Percentiles rank a stretch among this genome's conserved stretches.
phyloP scores from a whole-genome alignment of 1,140 invertebrate species.

The Atta colombica region DNA sequence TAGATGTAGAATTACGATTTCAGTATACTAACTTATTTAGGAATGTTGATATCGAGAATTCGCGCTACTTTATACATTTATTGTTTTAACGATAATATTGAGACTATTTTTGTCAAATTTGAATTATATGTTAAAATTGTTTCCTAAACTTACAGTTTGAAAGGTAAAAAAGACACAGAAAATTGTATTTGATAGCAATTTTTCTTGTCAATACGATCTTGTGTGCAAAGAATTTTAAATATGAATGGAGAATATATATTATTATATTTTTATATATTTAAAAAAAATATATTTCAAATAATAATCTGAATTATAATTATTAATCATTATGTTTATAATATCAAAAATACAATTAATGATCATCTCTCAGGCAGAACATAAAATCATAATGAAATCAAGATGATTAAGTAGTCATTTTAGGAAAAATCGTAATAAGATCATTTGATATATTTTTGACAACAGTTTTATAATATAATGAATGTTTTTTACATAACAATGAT shows the following conservation, averaged over 20 bases:
- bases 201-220: background rate
- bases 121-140: background rate
- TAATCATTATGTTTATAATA: background rate
- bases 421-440: too few relatives aligned
- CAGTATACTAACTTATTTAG: background rate
- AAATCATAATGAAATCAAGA: too few relatives aligned
- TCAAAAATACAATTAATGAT: background rate
- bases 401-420: too few relatives aligned
- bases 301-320: background rate
- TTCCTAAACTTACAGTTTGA: background rate
- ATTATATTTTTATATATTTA: background rate
- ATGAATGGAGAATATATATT: too few relatives aligned
- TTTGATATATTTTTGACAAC: too few relatives aligned
- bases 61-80: background rate
- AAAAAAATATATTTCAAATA: background rate
- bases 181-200: background rate
- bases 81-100: background rate
- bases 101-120: background rate
- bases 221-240: background rate
- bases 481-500: too few relatives aligned
- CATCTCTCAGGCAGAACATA: background rate
- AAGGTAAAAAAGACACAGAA: background rate
- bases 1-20: background rate
- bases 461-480: too few relatives aligned
- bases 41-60: conserved; percentile 7